A percentile compares a stretch with the other conserved stretches of the same genome.
Evolutionary conservation across 2,888 invertebrate species (phyloP).

Genomic region (Oscheius sp.): DNA sequence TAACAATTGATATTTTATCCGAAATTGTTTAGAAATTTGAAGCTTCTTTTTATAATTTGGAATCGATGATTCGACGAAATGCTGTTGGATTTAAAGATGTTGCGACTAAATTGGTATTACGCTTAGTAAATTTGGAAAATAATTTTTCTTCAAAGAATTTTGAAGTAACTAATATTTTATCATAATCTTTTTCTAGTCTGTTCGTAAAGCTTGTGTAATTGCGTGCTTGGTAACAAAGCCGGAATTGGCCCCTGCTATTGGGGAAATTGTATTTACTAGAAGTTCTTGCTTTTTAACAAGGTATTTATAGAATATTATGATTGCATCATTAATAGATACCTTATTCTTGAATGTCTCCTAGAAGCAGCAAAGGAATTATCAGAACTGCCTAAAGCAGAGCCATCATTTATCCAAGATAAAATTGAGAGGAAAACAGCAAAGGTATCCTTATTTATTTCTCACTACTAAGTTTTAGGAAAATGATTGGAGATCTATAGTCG

Average conservation of each 20-base stretch:
- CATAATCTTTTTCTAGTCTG: conserved; percentile 7
- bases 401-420: neutral
- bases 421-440: too few relatives aligned
- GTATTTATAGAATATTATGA: neutral
- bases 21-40: conserved; percentile 33
- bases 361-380: conserved; percentile 29
- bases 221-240: conserved; percentile 27
- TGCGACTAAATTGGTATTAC: conserved; percentile 9
- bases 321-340: too few relatives aligned
- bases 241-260: conserved; percentile 19
- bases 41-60: conserved; percentile 15
- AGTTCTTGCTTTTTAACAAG: conserved; percentile 13
- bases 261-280: conserved; percentile 13
- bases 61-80: conserved; percentile 25
- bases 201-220: conserved; percentile 1
- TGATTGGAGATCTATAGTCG: conserved; percentile 15
- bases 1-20: too few relatives aligned
- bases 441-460: too few relatives aligned
- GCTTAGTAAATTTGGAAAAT: conserved; percentile 14
- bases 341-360: conserved; percentile 19
- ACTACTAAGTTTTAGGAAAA: conserved; percentile 9
- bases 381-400: neutral
- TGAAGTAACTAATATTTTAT: conserved; percentile 31
- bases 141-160: conserved; percentile 25
- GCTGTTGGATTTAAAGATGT: conserved; percentile 24